Percentiles rank a stretch among this genome's conserved stretches.
Evolutionary conservation across 2,797 vertebrate genomes (phyloP).

Genomic region (Lacerta agilis): DNA sequence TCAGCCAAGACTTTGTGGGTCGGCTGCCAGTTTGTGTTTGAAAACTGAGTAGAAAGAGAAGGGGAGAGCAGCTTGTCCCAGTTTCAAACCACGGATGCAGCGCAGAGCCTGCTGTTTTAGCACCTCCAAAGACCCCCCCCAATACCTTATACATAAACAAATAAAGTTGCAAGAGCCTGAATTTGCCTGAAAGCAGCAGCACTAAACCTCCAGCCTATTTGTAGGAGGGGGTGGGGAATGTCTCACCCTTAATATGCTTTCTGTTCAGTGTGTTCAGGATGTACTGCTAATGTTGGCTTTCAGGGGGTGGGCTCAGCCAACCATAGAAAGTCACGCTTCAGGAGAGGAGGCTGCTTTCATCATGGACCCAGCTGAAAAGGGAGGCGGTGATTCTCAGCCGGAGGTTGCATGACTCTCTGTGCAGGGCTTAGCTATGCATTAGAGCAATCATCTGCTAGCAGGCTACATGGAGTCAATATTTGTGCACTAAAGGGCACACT

Average conservation of each 20-base stretch:
- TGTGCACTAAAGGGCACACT: too few relatives aligned
- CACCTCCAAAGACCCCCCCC: fast-evolving
- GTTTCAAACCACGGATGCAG: neutral
- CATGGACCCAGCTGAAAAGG: neutral
- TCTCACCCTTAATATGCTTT: neutral
- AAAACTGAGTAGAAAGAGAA: neutral
- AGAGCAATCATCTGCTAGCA: neutral
- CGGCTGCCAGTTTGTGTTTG: fast-evolving
- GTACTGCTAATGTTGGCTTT: neutral
- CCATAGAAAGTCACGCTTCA: neutral
- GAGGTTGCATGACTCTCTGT: neutral
- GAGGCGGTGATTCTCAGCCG: neutral
- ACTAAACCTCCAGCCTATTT: neutral
- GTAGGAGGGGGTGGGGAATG: neutral
- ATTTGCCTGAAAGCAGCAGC: fast-evolving
- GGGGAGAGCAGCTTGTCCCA: too few relatives aligned
- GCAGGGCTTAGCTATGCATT: neutral
- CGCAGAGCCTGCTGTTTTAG: neutral
- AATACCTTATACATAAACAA: neutral
- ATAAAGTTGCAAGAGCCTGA: fast-evolving
- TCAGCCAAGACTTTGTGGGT: slow-evolving; percentile 12
- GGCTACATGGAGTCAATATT: too few relatives aligned
- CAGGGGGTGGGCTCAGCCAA: neutral
- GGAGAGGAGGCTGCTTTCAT: neutral
- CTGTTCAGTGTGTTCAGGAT: neutral